Conservation (phyloP, 2,797 vertebrate genomes). For the Masticophis lateralis region DNA sequence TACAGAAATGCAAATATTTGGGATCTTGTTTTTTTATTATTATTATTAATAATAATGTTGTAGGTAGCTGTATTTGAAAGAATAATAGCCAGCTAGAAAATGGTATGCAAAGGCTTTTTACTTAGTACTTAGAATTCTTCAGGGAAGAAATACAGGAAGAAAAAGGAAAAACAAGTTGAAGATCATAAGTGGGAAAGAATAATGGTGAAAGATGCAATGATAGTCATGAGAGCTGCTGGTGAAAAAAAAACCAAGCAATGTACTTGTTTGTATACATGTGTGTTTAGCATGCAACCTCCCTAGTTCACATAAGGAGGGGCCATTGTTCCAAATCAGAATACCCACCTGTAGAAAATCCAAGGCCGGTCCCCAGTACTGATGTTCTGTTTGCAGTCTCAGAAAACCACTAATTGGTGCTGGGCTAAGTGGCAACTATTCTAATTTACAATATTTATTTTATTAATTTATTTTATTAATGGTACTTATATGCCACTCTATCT, state of each 20-base stretch:
- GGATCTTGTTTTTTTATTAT: slow-evolving; percentile 11
- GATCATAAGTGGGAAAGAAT: not conserved
- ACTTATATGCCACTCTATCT: too few relatives aligned
- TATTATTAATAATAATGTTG: not conserved
- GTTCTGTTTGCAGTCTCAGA: not conserved
- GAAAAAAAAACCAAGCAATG: not conserved
- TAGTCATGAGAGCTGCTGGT: not conserved
- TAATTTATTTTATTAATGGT: too few relatives aligned
- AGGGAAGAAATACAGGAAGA: not conserved
- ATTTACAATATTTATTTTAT: not conserved
- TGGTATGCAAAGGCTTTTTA: not conserved
- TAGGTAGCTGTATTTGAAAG: not conserved
- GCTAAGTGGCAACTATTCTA: not conserved
- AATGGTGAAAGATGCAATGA: not conserved
- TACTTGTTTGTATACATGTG: not conserved
- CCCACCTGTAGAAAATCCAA: not conserved
- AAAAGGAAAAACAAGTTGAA: not conserved
- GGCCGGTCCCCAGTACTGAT: not conserved
- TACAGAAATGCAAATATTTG: slow-evolving; percentile 41
- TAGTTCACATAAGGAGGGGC: not conserved
- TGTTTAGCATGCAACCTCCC: not conserved
- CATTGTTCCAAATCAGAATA: not conserved
- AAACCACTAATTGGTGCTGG: not conserved
- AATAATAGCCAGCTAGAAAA: not conserved
- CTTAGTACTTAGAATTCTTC: not conserved